Evolutionary conservation across 2,113 vertebrate species (phyloP), one percentile per base, ranked within the genome.

Genomic region (Gambusia holbrooki): DNA sequence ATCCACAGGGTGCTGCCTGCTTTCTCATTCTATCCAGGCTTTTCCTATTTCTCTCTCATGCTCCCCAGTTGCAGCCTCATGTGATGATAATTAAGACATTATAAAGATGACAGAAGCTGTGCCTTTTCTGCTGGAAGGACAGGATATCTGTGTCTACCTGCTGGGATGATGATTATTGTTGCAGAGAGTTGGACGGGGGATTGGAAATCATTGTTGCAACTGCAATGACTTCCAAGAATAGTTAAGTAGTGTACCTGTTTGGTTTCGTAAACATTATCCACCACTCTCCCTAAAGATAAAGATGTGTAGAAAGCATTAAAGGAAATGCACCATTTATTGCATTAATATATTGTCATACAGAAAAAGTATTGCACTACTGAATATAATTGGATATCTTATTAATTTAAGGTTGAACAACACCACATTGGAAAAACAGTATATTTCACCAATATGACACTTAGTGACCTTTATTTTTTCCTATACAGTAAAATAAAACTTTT

Each of bases 1-100:
- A 77, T 82, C 81, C 76, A 84, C 83, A 73, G 82, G 64, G 83
- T 71, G 72, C 82, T 78, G 82, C 72, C 72, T 40, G 45, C 80
- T 76, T 71, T 45, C 37, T 11, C 54, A 60, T 51, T 75, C 72
- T 69, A 8, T 62, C 62, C 65, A 67, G 12, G 54, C 14, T 17
- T 73, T 19, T 11, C 28, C 19, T 33, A 11, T 42, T 40, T 74
- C 62, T 66, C 27, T 28, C 17, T 35, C 28, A 42, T 60, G 17
- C 32, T 48, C 29, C 30, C 48, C 30, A 45, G 11, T 66, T 62
- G 51, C 67, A 62, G 27, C 25, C 48, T 65, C 33, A 22, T 69
- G 73, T 81, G 81, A 83, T 82, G 74, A 84, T 86, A 68, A 89
- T 88, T 71, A 82, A 89, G 86, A 79, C 75, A 62, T 84, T 63